Conservation (phyloP, 2,797 vertebrate species). For the Denticeps clupeoides region DNA sequence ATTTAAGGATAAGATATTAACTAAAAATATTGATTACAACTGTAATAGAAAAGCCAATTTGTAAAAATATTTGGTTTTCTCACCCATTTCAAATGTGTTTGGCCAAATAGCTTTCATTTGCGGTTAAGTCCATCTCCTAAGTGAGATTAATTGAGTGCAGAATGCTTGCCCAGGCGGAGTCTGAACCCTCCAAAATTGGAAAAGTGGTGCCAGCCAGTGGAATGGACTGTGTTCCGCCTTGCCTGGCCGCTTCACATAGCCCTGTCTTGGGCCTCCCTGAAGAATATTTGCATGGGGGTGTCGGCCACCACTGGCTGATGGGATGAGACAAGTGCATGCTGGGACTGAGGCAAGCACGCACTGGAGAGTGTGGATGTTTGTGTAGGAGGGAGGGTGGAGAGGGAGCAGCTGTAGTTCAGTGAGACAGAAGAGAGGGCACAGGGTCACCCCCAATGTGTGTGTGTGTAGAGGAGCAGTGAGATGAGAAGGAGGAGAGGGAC, state of each 20-base stretch:
- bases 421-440: conserved; percentile 44
- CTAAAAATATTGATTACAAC: no score
- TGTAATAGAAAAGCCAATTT: no score
- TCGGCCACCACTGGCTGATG: conserved; percentile 10
- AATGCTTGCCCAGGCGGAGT: background rate
- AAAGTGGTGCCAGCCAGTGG: background rate
- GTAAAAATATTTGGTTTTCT: no score
- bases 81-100: background rate
- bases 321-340: conserved; percentile 7
- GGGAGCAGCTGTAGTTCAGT: conserved; percentile 42
- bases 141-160: conserved; percentile 1
- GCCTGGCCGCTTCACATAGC: background rate
- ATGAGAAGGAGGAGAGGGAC: conserved; percentile 1
- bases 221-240: background rate
- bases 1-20: no score
- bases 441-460: conserved; percentile 48
- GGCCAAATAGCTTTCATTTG: background rate
- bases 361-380: conserved; percentile 16
- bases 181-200: background rate
- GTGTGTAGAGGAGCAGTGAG: conserved; percentile 51
- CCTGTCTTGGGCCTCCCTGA: background rate
- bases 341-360: conserved; percentile 5
- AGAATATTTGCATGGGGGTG: background rate
- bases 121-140: background rate
- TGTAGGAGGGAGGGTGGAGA: conserved; percentile 44